These are phyloP conservation scores for Galbula dea DNA, from an alignment of 2,113 vertebrate species.

Conservation along the genomic window DNA sequence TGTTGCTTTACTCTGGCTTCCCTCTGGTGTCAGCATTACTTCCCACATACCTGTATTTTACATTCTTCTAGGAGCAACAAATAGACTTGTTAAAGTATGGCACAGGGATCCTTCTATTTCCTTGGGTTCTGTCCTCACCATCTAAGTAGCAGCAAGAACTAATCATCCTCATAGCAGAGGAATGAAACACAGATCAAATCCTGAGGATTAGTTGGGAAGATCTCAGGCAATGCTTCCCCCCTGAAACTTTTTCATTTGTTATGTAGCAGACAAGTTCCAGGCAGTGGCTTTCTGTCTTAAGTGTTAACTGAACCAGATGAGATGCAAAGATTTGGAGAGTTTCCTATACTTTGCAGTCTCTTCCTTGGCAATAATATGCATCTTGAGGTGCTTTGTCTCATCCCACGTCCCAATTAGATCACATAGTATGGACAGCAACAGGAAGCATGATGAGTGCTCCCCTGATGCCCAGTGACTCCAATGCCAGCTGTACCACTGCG, in stretches of 20 bases:
- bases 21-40: conserved; percentile 36
- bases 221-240: neutral
- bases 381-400: neutral
- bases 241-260: neutral
- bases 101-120: neutral
- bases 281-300: neutral
- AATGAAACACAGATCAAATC: neutral
- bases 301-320: neutral
- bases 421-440: conserved; percentile 13
- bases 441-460: conserved; percentile 72
- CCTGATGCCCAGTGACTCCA: conserved; percentile 69
- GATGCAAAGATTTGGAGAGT: neutral
- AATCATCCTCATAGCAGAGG: neutral
- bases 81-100: conserved; percentile 34
- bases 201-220: neutral
- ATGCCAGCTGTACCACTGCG: conserved; percentile 71
- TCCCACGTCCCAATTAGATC: conserved; percentile 47
- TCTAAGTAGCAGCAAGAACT: neutral
- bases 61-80: conserved; percentile 10
- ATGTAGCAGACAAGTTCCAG: neutral
- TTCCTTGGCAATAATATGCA: neutral
- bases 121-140: neutral
- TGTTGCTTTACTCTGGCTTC: conserved; percentile 9
- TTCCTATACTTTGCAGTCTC: neutral
- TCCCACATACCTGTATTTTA: conserved; percentile 12